Evolutionary conservation across 2,888 invertebrate genomes (phyloP).

Genomic region (Synergus laeviventris): DNA sequence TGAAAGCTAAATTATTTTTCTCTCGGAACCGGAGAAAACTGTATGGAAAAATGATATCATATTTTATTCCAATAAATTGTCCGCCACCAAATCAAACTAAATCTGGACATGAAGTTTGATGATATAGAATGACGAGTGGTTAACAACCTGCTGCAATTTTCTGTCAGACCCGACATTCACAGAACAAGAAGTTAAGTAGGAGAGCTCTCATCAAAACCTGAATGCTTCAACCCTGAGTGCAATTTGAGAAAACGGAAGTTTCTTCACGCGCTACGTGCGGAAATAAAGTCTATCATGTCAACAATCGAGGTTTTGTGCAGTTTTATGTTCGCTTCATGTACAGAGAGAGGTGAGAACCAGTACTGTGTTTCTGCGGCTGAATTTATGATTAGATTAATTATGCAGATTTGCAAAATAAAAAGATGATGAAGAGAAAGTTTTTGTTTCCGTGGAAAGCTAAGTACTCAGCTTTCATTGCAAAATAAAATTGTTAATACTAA

Average conservation of each 20-base stretch:
- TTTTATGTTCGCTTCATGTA: background rate
- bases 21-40: background rate
- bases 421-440: background rate
- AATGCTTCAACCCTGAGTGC: background rate
- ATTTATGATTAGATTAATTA: constrained; percentile 1
- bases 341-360: background rate
- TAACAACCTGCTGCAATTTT: constrained; percentile 8
- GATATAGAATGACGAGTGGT: background rate
- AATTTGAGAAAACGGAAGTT: constrained; percentile 10
- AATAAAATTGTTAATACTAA: background rate
- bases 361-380: background rate
- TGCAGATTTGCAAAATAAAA: background rate
- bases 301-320: background rate
- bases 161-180: background rate
- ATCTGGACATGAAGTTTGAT: constrained; percentile 7
- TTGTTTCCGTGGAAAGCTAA: background rate
- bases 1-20: background rate
- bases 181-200: background rate
- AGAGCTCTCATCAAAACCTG: constrained; percentile 4
- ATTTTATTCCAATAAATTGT: background rate
- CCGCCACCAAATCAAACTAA: background rate
- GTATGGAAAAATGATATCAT: background rate
- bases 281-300: constrained; percentile 17
- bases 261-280: background rate
- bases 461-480: background rate